Base-by-base conservation (phyloP, 2,888 invertebrate species). In the Ophioninae sp. region DNA sequence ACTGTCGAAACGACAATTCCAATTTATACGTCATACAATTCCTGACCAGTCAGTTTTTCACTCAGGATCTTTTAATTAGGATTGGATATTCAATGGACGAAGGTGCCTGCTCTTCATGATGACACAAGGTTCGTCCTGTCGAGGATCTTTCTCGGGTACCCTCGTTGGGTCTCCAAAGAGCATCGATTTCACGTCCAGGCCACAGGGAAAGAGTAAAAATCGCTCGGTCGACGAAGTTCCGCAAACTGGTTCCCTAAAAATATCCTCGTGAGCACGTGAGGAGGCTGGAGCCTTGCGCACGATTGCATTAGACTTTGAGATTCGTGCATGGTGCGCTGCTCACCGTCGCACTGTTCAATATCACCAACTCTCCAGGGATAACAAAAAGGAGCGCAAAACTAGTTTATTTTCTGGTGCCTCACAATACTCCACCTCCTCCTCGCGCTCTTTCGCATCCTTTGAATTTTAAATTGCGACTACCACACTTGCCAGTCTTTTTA, bases 281-380 rank as follows among this genome's bases (percentile, higher is more conserved):
- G 73, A 82, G 80, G 83, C 75, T 80, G 82, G 63, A 79, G 65
- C 82, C 63, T 79, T 71, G 67, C 71, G 76, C 80, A 82, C 85
- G 83, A 87, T 86, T 81, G 82, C 85, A 88, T 88, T 87, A 86
- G 86, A 87, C 86, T 87, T 86, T 86, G 84, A 86, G 84, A 88
- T 87, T 87, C 80, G 79, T 17, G 71, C 73, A 68, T 67, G 13
- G 44, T 67, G 63, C 44, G 56, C 41, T 68, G 67, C 10, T n/a
- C 59, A 61, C 68, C 69, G 56, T 30, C 61, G 44, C 74, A 64
- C 67, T 74, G 69, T 67, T 39, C 68, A 72, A 73, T 80, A 73
- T 73, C 83, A 68, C 73, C 64, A 44, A 51, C 63, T 23, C n/a
- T 58, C 59, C 13, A 58, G 37, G 23, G 67, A 71, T 63, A 78